Evolutionary conservation across 2,113 vertebrate genomes (phyloP), one percentile per base, ranked within the genome.

Genomic region (Triplophysa tibetana): DNA sequence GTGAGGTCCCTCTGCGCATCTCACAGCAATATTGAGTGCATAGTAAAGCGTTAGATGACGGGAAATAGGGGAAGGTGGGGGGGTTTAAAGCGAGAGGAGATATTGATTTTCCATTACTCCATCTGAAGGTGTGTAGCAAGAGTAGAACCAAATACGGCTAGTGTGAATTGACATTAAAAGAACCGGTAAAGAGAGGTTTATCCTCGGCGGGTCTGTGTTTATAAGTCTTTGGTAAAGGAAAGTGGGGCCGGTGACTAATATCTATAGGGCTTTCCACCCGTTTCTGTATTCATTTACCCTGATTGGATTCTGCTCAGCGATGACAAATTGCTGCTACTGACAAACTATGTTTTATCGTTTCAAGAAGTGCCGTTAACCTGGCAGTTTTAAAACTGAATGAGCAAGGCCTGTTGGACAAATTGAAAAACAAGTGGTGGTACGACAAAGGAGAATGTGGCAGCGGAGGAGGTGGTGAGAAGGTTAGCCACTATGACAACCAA

Each of bases 371-470:
- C 90, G 98, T 99, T 96, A 99, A 99, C 98, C 98, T 99, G 88
- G 98, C 98, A 93, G 98, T 99, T 86, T 95, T 99, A 98, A 99
- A 99, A 96, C 98, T 99, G 96, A 99, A 99, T 97, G 98, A 99
- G 87, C 98, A 99, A 97, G 98, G 98, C 95, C 97, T 99, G 90
- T 98, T 99, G 98, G 98, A 99, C 98, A 99, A 99, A 99, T 98
- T 99, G 97, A 99, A 99, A 99, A 99, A 99, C 98, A 99, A 99
- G 97, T 99, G 98, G 98, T 99, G 98, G 98, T 99, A 99, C 97
- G 98, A 99, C 98, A 99, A 99, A 94, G 98, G 98, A 94, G 98
- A 99, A 84, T 99, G 98, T 90, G 98, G 98, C 96, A 99, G 98
- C 98, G 97, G 98, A 94, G 98, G 97, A 95, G 98, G 98, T 96